Evolutionary conservation across 2,113 vertebrate species (phyloP), one percentile per base, ranked within the genome.

Genomic region (Morone saxatilis): DNA sequence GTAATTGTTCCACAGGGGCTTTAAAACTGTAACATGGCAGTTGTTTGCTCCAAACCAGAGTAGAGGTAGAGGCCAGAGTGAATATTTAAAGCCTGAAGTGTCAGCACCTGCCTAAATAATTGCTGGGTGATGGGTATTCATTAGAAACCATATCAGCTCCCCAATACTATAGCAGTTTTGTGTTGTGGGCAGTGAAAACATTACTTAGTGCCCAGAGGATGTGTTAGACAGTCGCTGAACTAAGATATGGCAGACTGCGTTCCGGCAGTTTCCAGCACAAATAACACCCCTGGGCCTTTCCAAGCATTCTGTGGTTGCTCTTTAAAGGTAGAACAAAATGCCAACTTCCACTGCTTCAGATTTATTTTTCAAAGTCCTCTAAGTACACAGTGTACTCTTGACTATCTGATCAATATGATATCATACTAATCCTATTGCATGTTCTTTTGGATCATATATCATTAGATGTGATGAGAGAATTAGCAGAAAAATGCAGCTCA

Each of bases 111-210:
- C 16, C 7, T 57, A 5, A 72, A 65, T 47, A 22, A 53, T 53
- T 53, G 5, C 8, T 31, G 41, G 25, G 3, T 57, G 57, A 63
- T 63, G 19, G 19, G 50, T 51, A 50, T 73, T 76, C 45, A 59
- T 67, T 54, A 36, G 11, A 74, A 75, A 69, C 10, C 8, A 1
- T 3, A 7, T 72, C 17, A 68, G 43, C 56, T 43, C 43, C 53
- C 25, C 50, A 65, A 60, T 20, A 38, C 50, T 72, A 7, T 36
- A 8, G 0, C 13, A 4, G 4, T 10, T 76, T 53, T 54, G n/a
- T 72, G 40, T 7, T 47, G 71, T 6, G 57, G 17, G 45, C 60
- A 79, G 53, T 80, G 53, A 71, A 71, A 87, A 40, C 45, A n/a
- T 60, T 53, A 25, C 19, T 40, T 9, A 19, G 75, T 45, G 59